These are phyloP conservation scores for Sandelia bainsii DNA, from an alignment of 2,797 vertebrate species.

Conservation along the genomic window DNA sequence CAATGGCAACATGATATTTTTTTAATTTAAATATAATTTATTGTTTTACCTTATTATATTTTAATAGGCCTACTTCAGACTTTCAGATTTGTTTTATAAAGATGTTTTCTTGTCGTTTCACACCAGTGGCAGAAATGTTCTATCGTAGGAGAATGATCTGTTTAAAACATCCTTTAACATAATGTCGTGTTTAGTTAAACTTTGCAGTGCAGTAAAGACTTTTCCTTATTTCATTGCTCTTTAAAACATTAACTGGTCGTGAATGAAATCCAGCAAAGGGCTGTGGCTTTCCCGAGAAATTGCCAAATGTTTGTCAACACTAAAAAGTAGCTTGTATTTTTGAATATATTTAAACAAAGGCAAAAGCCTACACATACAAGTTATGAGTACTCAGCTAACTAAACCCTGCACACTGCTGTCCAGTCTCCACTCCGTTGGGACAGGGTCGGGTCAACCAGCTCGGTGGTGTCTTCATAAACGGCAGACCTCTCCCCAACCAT, in stretches of 20 bases:
- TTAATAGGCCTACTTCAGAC: no score
- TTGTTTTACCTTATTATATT: no score
- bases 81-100: neutral
- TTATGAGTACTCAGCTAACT: neutral
- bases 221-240: neutral
- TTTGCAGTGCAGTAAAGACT: neutral
- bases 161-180: no score
- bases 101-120: neutral
- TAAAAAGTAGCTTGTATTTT: neutral
- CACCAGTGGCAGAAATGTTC: neutral
- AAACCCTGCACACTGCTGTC: slow-evolving; percentile 6
- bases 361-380: neutral
- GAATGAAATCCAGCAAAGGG: neutral
- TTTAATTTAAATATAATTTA: neutral
- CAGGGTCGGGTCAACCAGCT: slow-evolving; percentile 99
- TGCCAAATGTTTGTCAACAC: neutral
- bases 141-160: neutral
- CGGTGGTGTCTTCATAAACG: slow-evolving; percentile 98
- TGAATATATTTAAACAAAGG: neutral
- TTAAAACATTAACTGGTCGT: neutral
- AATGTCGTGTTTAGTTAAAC: no score
- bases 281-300: no score
- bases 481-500: slow-evolving; percentile 97
- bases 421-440: slow-evolving; percentile 97
- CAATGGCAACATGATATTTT: neutral